Evolutionary conservation across 2,888 invertebrate species (phyloP).

Genomic region (Synanthedon myopaeformis): DNA sequence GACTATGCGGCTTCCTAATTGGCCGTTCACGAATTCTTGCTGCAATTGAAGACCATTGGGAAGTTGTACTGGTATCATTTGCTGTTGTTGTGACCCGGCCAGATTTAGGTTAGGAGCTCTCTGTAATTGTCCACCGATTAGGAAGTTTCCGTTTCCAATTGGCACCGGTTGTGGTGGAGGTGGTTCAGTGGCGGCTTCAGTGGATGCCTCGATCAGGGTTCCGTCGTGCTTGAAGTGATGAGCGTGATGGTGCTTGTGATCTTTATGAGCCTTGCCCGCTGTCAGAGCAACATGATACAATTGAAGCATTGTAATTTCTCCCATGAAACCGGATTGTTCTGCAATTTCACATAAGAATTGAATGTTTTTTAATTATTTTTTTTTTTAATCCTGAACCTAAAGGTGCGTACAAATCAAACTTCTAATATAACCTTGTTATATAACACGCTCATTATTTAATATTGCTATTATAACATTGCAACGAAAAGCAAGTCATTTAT

Average conservation of each 20-base stretch:
- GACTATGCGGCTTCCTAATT: constrained; percentile 69
- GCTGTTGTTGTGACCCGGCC: constrained; percentile 43
- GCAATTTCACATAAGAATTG: neutral
- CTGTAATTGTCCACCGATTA: constrained; percentile 76
- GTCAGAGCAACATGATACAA: constrained; percentile 84
- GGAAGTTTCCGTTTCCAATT: constrained; percentile 64
- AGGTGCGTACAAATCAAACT: constrained; percentile 2
- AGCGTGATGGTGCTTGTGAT: constrained; percentile 89
- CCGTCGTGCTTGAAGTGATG: constrained; percentile 84
- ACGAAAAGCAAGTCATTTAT: too few species aligned
- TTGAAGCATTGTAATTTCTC: constrained; percentile 84
- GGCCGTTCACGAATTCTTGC: constrained; percentile 74
- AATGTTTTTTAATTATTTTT: neutral
- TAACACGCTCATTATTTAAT: too few species aligned
- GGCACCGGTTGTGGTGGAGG: constrained; percentile 57
- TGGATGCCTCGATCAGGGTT: constrained; percentile 68
- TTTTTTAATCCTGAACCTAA: neutral
- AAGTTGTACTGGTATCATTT: constrained; percentile 55
- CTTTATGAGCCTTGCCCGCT: constrained; percentile 87
- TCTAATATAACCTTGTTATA: neutral
- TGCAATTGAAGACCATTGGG: constrained; percentile 63
- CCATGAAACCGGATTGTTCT: constrained; percentile 76
- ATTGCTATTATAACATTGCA: too few species aligned
- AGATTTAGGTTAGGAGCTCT: constrained; percentile 66
- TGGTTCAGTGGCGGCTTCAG: constrained; percentile 68